A percentile compares a stretch with the other conserved stretches of the same genome.
These are phyloP conservation scores for Otus scops DNA, from an alignment of 2,797 vertebrate genomes.

Conservation along the genomic window DNA sequence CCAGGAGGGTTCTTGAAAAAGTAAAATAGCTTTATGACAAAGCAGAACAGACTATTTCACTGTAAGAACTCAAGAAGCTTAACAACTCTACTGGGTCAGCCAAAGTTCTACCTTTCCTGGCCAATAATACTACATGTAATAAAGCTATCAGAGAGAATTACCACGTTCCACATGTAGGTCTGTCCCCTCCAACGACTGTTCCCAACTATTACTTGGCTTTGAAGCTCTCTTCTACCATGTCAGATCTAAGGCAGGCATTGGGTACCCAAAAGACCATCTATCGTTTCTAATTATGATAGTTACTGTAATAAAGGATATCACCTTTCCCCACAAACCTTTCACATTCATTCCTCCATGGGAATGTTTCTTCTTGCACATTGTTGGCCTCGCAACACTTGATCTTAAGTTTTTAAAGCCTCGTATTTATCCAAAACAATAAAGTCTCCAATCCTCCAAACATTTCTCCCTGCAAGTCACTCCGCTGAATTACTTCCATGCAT, in stretches of 20 bases:
- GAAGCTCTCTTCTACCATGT: constrained; percentile 35
- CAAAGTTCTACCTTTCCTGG: constrained; percentile 59
- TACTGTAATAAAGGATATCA: constrained; percentile 5
- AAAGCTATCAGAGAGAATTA: constrained; percentile 54
- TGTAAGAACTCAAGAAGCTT: constrained; percentile 11
- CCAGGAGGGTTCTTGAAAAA: not conserved
- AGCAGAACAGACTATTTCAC: not conserved
- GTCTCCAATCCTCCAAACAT: not conserved
- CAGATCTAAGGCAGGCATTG: not conserved
- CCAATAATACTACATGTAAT: not conserved
- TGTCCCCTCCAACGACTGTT: constrained; percentile 27
- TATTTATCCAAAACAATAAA: not conserved
- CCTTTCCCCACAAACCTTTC: constrained; percentile 39
- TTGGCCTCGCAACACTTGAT: not conserved
- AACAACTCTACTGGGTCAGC: constrained; percentile 29
- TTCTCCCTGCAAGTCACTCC: not conserved
- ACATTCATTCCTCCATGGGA: not conserved
- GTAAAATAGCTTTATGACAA: not conserved
- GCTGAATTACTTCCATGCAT: not conserved
- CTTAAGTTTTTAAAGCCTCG: not conserved
- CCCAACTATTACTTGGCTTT: constrained; percentile 26
- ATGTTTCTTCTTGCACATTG: not conserved
- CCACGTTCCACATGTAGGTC: constrained; percentile 6
- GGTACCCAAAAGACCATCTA: not conserved
- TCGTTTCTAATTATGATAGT: not conserved